Evolutionary conservation across 1,140 invertebrate species (phyloP).

Genomic region (Contarinia nasturtii): DNA sequence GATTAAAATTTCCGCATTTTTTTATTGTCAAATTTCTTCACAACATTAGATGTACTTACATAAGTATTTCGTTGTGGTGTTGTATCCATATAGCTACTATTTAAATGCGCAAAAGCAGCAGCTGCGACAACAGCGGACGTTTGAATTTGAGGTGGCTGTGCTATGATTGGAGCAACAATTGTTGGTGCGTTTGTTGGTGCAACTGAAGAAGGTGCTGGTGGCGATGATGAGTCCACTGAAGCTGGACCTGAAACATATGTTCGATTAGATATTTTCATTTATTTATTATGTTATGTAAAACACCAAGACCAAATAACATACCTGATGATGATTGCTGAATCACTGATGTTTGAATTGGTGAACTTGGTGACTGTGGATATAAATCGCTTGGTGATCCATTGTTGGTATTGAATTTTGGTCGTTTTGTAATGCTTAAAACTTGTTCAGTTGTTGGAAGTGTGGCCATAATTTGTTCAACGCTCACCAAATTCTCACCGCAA

Average conservation of each 20-base stretch:
- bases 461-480: slow-evolving; percentile 69
- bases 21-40: too few species aligned
- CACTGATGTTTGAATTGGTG: slow-evolving; percentile 41
- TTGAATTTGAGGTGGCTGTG: too few species aligned
- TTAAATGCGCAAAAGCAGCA: too few species aligned
- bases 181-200: slow-evolving; percentile 21
- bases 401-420: slow-evolving; percentile 40
- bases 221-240: slow-evolving; percentile 6
- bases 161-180: slow-evolving; percentile 10
- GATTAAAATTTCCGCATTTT: too few species aligned
- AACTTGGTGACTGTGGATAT: slow-evolving; percentile 34
- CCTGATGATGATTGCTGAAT: slow-evolving; percentile 29
- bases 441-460: slow-evolving; percentile 65
- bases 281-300: too few species aligned
- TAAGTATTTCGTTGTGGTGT: too few species aligned
- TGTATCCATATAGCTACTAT: too few species aligned
- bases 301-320: too few species aligned
- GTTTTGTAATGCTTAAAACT: slow-evolving; percentile 59
- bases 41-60: too few species aligned
- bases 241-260: too few species aligned
- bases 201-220: slow-evolving; percentile 9
- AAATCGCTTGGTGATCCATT: slow-evolving; percentile 24
- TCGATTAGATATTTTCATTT: too few species aligned
- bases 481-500: slow-evolving; percentile 64
- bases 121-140: too few species aligned